phyloP scores from a whole-genome alignment of 2,888 invertebrate species.

The Penaeus monodon region DNA sequence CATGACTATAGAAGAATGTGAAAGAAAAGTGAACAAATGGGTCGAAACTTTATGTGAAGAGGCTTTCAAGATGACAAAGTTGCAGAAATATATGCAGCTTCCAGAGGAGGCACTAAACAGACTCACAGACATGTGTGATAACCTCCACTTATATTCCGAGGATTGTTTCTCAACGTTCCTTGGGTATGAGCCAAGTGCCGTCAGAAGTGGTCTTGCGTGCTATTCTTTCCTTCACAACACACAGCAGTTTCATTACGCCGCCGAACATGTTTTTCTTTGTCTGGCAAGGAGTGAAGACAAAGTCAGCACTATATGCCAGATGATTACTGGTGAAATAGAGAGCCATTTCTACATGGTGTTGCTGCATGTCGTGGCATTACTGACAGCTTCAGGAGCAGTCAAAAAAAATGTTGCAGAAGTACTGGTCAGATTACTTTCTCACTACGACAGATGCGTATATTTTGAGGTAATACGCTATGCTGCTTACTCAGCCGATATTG shows the following conservation, averaged over 20 bases:
- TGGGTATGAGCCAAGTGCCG: background rate
- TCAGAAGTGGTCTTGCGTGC: background rate
- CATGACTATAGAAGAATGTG: background rate
- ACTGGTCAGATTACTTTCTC: conserved; percentile 1
- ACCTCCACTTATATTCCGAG: background rate
- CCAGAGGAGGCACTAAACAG: background rate
- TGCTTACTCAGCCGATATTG: background rate
- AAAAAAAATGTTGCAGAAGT: background rate
- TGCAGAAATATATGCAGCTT: background rate
- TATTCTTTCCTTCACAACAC: conserved; percentile 42
- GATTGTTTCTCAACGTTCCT: conserved; percentile 47
- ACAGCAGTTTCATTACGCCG: conserved; percentile 36
- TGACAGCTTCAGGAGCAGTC: background rate
- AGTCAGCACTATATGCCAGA: too few relatives aligned
- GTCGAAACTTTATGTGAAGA: conserved; percentile 8
- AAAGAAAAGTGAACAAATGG: conserved; percentile 10
- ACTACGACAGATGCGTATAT: conserved; percentile 3
- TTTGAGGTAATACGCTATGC: conserved; percentile 29
- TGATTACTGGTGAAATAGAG: background rate
- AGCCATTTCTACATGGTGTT: conserved; percentile 14
- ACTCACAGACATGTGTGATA: background rate
- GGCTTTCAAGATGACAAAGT: conserved; percentile 19
- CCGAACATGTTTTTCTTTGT: too few relatives aligned
- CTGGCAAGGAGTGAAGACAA: too few relatives aligned
- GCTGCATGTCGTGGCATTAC: background rate